These are phyloP conservation scores for Elysia chlorotica DNA, from an alignment of 1,140 invertebrate species.

Conservation along the genomic window DNA sequence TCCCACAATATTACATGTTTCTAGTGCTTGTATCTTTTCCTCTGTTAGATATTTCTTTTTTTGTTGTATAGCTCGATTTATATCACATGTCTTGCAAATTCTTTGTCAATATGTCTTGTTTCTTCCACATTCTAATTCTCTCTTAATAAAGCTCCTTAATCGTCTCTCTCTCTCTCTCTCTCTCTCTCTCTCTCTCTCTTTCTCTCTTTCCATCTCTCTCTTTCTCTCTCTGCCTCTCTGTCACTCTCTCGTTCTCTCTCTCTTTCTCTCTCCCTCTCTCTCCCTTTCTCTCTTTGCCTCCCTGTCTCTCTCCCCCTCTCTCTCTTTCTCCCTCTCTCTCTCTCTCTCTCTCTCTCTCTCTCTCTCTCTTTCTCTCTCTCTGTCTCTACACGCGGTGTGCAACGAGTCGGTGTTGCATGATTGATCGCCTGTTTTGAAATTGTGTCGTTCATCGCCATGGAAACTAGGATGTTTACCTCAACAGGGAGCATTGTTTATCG, in stretches of 20 bases:
- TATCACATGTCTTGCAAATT: no score
- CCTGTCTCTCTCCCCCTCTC: neutral
- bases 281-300: slow-evolving; percentile 9
- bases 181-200: slow-evolving; percentile 24
- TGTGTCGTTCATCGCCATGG: neutral
- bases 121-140: no score
- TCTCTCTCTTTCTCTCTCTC: neutral
- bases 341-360: neutral
- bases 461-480: neutral
- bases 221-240: slow-evolving; percentile 1
- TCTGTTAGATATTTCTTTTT: no score
- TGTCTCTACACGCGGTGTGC: neutral
- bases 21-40: no score
- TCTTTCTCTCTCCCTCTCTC: slow-evolving; percentile 23
- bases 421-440: neutral
- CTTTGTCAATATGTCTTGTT: no score
- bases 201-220: neutral
- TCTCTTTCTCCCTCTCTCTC: neutral
- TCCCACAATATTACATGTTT: no score
- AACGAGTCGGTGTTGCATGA: neutral
- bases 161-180: slow-evolving; percentile 18
- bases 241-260: slow-evolving; percentile 6
- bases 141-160: no score
- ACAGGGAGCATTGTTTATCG: neutral
- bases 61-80: no score